Conservation (phyloP, 1,140 invertebrate species). For the Brachionus angularis region DNA sequence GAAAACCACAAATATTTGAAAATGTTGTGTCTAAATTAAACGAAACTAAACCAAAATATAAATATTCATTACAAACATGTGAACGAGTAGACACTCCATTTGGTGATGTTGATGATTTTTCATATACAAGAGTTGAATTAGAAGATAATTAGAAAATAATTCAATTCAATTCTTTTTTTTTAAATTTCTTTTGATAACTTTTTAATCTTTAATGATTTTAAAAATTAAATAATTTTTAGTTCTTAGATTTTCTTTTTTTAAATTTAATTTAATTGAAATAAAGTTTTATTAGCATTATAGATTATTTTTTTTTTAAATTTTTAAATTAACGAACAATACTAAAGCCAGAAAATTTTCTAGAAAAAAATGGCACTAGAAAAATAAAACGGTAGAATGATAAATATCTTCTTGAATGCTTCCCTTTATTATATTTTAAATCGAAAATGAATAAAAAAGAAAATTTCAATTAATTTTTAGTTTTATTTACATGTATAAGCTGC, state of each 20-base stretch:
- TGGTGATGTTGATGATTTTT: constrained; percentile 42
- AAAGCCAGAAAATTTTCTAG: too few relatives aligned
- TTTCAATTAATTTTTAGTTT: neutral
- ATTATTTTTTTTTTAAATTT: too few relatives aligned
- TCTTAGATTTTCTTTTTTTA: too few relatives aligned
- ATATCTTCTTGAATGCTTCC: constrained; percentile 33
- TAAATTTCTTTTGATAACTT: too few relatives aligned
- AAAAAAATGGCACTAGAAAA: too few relatives aligned
- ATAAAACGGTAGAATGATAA: constrained; percentile 16
- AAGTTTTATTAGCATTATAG: too few relatives aligned
- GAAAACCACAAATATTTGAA: neutral
- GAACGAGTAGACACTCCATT: constrained; percentile 30
- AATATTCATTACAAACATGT: neutral
- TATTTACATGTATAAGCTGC: constrained; percentile 31
- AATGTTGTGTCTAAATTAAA: neutral
- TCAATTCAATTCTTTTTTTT: too few relatives aligned
- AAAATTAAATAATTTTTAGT: too few relatives aligned
- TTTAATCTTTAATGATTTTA: too few relatives aligned
- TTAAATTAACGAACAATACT: too few relatives aligned
- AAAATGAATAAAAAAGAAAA: neutral
- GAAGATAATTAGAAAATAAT: too few relatives aligned
- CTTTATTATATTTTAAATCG: neutral
- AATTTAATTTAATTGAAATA: too few relatives aligned
- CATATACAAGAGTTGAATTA: neutral
- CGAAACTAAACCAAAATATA: neutral